Percentiles rank a stretch among this genome's conserved stretches.
These are phyloP conservation scores for Pararge aegeria DNA, from an alignment of 1,140 invertebrate genomes.

Conservation along the genomic window DNA sequence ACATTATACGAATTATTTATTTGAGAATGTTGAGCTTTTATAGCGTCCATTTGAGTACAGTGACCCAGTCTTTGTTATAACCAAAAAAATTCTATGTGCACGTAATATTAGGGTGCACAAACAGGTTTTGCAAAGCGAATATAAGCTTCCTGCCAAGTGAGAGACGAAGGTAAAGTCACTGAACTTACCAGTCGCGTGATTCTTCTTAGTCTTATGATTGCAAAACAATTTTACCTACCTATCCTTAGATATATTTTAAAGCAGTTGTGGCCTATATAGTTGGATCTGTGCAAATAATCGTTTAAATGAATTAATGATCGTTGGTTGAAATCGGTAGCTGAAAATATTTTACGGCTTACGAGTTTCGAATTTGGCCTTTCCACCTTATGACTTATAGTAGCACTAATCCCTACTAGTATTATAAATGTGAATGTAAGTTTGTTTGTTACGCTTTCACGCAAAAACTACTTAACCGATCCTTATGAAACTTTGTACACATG, in stretches of 20 bases:
- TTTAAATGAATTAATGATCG: too few species aligned
- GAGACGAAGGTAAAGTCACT: conserved; percentile 69
- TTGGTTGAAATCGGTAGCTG: too few species aligned
- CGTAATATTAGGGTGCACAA: conserved; percentile 63
- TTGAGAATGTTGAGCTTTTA: neutral
- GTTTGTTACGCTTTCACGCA: too few species aligned
- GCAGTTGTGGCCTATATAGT: neutral
- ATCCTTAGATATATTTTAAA: neutral
- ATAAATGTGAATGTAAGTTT: too few species aligned
- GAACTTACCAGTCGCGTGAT: conserved; percentile 69
- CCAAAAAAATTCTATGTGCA: conserved; percentile 44
- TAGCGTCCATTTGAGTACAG: conserved; percentile 21
- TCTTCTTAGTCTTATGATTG: conserved; percentile 70
- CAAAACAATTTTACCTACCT: conserved; percentile 45
- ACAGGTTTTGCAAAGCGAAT: conserved; percentile 71
- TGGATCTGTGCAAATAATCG: neutral
- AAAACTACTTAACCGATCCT: too few species aligned
- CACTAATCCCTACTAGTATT: too few species aligned
- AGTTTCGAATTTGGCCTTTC: too few species aligned
- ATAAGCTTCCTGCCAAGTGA: conserved; percentile 66
- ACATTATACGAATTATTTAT: conserved; percentile 8
- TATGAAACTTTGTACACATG: too few species aligned
- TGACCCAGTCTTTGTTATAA: conserved; percentile 32
- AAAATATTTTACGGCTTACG: too few species aligned
- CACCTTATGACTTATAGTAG: too few species aligned